phyloP scores from a whole-genome alignment of 2,888 invertebrate species.

The Diaprepes abbreviatus region DNA sequence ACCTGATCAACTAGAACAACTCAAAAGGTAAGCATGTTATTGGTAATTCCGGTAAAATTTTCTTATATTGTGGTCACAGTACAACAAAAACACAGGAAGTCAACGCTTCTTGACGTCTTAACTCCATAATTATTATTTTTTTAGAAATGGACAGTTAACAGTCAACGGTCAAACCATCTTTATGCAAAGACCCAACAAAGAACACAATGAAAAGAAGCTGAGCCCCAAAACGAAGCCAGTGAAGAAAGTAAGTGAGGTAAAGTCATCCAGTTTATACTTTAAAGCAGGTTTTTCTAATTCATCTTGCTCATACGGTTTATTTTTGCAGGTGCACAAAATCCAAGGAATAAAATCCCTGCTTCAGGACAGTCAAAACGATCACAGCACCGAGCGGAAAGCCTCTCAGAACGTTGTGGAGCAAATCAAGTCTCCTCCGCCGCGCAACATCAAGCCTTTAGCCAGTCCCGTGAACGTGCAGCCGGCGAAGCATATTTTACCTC shows the following conservation, averaged over 20 bases:
- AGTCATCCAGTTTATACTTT: not conserved
- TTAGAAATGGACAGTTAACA: constrained; percentile 65
- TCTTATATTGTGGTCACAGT: too few species aligned
- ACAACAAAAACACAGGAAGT: too few species aligned
- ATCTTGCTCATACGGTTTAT: not conserved
- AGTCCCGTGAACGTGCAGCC: constrained; percentile 56
- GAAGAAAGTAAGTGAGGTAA: constrained; percentile 59
- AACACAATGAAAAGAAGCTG: constrained; percentile 60
- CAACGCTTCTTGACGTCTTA: too few species aligned
- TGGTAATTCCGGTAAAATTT: too few species aligned
- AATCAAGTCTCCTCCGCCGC: constrained; percentile 49
- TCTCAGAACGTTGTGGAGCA: constrained; percentile 52
- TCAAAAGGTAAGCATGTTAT: constrained; percentile 61
- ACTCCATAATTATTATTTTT: constrained; percentile 10
- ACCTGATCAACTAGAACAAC: constrained; percentile 66
- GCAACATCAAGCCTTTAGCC: constrained; percentile 53
- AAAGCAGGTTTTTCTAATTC: too few species aligned
- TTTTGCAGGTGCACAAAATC: constrained; percentile 35
- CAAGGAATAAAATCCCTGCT: constrained; percentile 56
- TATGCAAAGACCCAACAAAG: constrained; percentile 64
- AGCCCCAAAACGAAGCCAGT: constrained; percentile 65
- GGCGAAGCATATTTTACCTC: constrained; percentile 59
- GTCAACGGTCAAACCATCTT: constrained; percentile 68
- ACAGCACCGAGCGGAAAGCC: constrained; percentile 51
- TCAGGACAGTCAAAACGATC: constrained; percentile 49